phyloP scores from a whole-genome alignment of 1,140 invertebrate genomes.

The Platyura marginata region DNA sequence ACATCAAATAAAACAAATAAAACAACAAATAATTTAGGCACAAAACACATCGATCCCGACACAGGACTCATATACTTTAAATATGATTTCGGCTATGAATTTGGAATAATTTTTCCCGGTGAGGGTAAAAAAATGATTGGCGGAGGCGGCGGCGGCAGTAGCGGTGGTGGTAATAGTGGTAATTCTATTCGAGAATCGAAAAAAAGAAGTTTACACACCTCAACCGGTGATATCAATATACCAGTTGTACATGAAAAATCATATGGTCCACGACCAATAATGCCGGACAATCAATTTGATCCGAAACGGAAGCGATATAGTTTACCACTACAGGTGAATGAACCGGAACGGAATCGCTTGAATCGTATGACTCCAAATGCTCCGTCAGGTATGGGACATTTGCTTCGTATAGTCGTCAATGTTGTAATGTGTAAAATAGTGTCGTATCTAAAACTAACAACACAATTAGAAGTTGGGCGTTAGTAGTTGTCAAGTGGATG shows the following conservation, averaged over 20 bases:
- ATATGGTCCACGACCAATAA: no score
- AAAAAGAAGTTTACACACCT: constrained; percentile 13
- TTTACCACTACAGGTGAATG: constrained; percentile 17
- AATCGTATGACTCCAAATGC: no score
- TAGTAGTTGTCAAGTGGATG: no score
- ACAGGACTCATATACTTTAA: constrained; percentile 66
- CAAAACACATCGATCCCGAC: constrained; percentile 56
- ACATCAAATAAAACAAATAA: no score
- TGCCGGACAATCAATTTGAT: no score
- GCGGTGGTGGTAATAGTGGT: constrained; percentile 27
- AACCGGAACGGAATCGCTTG: no score
- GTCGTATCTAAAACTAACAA: no score
- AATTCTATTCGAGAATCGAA: constrained; percentile 12
- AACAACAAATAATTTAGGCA: constrained; percentile 29
- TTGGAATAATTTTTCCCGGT: constrained; percentile 51
- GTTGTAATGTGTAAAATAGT: no score
- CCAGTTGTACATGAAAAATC: constrained; percentile 19
- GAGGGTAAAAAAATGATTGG: constrained; percentile 34
- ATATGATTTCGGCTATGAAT: constrained; percentile 68
- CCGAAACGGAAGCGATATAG: not conserved
- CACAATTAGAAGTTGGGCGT: no score
- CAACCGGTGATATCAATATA: constrained; percentile 15
- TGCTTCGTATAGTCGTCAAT: no score
- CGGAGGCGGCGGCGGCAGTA: no score
- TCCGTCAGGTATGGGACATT: no score